Base-by-base conservation (phyloP, 2,888 invertebrate species). In the Dinocampus coccinellae region DNA sequence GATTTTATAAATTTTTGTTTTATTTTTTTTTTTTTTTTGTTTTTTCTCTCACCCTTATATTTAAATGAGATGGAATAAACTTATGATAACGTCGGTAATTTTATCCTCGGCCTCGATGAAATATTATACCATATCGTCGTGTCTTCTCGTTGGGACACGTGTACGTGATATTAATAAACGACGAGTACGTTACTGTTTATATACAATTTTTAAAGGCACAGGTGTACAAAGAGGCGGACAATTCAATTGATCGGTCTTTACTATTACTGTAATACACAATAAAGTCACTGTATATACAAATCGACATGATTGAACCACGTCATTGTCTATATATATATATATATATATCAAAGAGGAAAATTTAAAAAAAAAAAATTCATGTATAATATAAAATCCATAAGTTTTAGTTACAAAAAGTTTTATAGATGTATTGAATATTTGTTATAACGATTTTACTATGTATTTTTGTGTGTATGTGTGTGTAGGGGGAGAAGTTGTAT, bases 171-270 rank as follows among this genome's bases (percentile, higher is more conserved):
- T 39, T 20, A 62, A 24, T 20, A 11, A 11, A 26, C 20, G 29
- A 66, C 39, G 42, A 57, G 39, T 22, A 63, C n/a, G n/a, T n/a
- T n/a, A 55, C 42, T 69, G 73, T 71, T 73, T 73, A 72, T 6
- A 47, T 6, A 16, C 16, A 16, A 4, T 47, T 16, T 47, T 47
- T 47, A 16, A 47, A 6, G 16, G 16, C 16, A 3, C 16, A 47
- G 42, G 42, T 47, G 16, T n/a, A 47, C n/a, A 7, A 16, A n/a
- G 16, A 16, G 16, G 42, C 7, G 42, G 16, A 6, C 7, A 47
- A 16, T 47, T 47, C 42, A 47, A 47, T 47, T 47, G 42, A 47
- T 47, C 42, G 42, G 39, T n/a, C 36, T 39, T 13, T 39, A 39
- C 39, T 39, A 10, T n/a, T n/a, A n/a, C n/a, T n/a, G n/a, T 39